Evolutionary conservation across 1,140 invertebrate genomes (phyloP).

Genomic region (Zaprionus taronus): DNA sequence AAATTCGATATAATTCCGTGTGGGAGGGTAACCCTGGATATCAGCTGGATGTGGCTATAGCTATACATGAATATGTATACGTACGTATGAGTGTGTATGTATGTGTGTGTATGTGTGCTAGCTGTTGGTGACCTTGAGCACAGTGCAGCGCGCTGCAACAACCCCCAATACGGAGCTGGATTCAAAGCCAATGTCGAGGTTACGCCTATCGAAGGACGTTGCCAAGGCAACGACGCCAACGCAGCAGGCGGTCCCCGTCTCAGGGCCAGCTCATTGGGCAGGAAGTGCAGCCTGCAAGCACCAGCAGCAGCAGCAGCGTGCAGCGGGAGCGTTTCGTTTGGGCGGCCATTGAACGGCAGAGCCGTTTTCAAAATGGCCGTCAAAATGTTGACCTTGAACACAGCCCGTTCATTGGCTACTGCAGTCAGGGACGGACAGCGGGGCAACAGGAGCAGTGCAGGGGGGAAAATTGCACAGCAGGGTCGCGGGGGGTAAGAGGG

Average conservation of each 20-base stretch:
- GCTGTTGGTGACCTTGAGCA: conserved; percentile 53
- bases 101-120: conserved; percentile 31
- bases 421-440: not conserved
- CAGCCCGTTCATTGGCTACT: conserved; percentile 51
- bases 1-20: conserved; percentile 9
- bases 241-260: conserved; percentile 29
- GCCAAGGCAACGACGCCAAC: conserved; percentile 60
- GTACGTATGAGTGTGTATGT: conserved; percentile 9
- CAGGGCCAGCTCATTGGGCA: conserved; percentile 74
- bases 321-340: conserved; percentile 21
- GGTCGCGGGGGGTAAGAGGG: not conserved
- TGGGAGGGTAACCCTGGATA: conserved; percentile 21
- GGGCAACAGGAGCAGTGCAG: not conserved
- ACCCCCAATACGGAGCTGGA: conserved; percentile 52
- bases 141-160: conserved; percentile 45
- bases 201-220: conserved; percentile 75
- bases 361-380: conserved; percentile 75
- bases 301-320: conserved; percentile 1
- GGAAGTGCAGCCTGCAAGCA: conserved; percentile 61
- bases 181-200: conserved; percentile 73
- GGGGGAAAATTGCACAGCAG: not conserved
- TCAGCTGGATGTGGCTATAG: conserved; percentile 12
- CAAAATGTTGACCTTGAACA: conserved; percentile 73
- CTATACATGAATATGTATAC: not conserved
- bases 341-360: conserved; percentile 70